Percentiles rank a stretch among this genome's conserved stretches.
Conservation (phyloP, 2,113 vertebrate genomes). For the Chaetodon auriga region DNA sequence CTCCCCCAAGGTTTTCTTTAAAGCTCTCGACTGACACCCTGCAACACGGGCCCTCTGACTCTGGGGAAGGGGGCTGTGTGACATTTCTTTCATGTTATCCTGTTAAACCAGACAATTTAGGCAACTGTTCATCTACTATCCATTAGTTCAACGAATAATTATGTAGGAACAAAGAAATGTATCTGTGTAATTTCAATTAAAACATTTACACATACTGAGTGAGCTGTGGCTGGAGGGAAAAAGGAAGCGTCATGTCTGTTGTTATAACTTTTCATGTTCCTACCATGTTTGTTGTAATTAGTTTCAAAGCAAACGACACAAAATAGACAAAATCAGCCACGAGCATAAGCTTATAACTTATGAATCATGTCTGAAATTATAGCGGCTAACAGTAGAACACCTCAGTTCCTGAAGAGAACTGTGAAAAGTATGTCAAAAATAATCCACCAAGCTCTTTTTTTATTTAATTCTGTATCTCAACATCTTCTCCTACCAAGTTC, state of each 20-base stretch:
- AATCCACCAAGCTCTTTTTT: not conserved
- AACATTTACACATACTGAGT: conserved; percentile 27
- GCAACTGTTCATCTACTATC: not conserved
- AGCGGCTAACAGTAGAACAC: not conserved
- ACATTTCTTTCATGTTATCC: not conserved
- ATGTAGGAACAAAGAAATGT: not conserved
- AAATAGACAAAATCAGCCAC: not conserved
- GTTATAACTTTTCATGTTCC: not conserved
- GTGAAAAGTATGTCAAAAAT: not conserved
- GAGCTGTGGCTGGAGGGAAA: not conserved
- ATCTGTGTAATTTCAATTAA: not conserved
- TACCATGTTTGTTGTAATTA: not conserved
- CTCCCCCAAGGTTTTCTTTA: conserved; percentile 10
- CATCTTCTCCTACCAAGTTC: not conserved
- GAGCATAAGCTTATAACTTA: not conserved
- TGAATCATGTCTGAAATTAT: not conserved
- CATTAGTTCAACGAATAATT: not conserved
- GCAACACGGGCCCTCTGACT: not conserved
- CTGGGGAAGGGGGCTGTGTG: not conserved
- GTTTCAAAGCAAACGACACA: not conserved
- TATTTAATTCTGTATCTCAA: not conserved
- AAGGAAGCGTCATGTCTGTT: not conserved
- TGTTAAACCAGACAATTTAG: not conserved
- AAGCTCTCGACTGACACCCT: not conserved
- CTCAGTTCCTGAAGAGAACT: not conserved